Percentiles rank a stretch among this genome's conserved stretches.
Conservation (phyloP, 1,140 invertebrate species). For the Trichonephila clavipes region DNA sequence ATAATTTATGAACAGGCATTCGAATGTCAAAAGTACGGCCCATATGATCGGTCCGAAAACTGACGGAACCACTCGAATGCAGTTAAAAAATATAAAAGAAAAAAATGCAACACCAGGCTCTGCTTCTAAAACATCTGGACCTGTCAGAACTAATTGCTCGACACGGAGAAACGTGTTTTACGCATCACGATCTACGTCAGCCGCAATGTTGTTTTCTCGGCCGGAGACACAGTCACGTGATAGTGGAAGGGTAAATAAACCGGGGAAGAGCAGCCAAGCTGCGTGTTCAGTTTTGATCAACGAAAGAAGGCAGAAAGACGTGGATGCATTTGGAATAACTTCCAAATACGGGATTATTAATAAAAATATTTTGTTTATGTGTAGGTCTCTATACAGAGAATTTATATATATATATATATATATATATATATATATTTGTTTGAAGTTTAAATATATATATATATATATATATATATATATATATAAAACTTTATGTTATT, state of each 20-base stretch:
- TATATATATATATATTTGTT: too few relatives aligned
- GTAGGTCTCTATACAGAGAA: too few relatives aligned
- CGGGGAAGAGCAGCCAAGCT: background rate
- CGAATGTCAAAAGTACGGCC: background rate
- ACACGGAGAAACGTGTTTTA: constrained; percentile 49
- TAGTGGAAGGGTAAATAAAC: background rate
- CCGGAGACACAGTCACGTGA: background rate
- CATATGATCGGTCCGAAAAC: background rate
- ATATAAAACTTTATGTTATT: too few relatives aligned
- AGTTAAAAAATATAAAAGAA: constrained; percentile 13
- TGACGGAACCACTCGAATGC: constrained; percentile 24
- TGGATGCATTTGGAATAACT: background rate
- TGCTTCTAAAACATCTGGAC: constrained; percentile 54
- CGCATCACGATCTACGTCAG: constrained; percentile 48
- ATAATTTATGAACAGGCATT: constrained; percentile 25
- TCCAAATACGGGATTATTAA: background rate
- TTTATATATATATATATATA: too few relatives aligned
- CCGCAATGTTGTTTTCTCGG: constrained; percentile 14
- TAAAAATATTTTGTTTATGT: too few relatives aligned
- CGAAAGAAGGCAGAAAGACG: background rate
- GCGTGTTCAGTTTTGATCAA: background rate
- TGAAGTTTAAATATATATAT: too few relatives aligned
- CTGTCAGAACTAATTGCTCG: constrained; percentile 58
- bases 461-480: too few relatives aligned
- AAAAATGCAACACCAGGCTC: background rate